Conservation (phyloP, 2,888 invertebrate species). For the Leucophenga maculata region DNA sequence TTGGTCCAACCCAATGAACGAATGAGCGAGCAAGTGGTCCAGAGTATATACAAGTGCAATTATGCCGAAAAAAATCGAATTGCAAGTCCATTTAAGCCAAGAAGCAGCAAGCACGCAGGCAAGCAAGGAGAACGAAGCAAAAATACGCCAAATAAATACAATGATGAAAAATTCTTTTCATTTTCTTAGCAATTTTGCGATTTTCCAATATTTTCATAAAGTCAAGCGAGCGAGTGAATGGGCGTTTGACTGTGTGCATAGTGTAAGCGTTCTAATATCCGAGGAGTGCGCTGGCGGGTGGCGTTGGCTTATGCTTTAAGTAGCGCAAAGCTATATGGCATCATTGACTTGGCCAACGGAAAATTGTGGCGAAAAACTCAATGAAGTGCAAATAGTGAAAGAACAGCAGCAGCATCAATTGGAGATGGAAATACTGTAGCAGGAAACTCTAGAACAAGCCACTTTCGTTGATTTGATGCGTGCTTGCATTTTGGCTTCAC, state of each 20-base stretch:
- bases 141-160: slow-evolving; percentile 22
- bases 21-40: slow-evolving; percentile 24
- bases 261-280: background rate
- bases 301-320: slow-evolving; percentile 45
- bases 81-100: background rate
- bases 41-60: slow-evolving; percentile 43
- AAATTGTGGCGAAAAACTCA: slow-evolving; percentile 41
- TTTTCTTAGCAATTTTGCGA: slow-evolving; percentile 52
- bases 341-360: slow-evolving; percentile 36
- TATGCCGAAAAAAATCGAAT: slow-evolving; percentile 26
- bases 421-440: background rate
- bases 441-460: slow-evolving; percentile 34
- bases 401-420: background rate
- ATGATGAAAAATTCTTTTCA: slow-evolving; percentile 39
- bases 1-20: slow-evolving; percentile 21
- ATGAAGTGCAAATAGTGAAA: slow-evolving; percentile 59
- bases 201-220: slow-evolving; percentile 57
- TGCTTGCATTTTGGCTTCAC: slow-evolving; percentile 55
- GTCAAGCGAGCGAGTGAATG: slow-evolving; percentile 38
- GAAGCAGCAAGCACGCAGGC: slow-evolving; percentile 15
- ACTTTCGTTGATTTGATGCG: slow-evolving; percentile 65
- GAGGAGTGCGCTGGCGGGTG: background rate
- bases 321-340: slow-evolving; percentile 31
- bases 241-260: background rate
- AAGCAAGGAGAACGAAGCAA: slow-evolving; percentile 30